A percentile compares a stretch with the other conserved stretches of the same genome.
These are phyloP conservation scores for Siphamia tubifer DNA, from an alignment of 2,113 vertebrate species.

Conservation along the genomic window DNA sequence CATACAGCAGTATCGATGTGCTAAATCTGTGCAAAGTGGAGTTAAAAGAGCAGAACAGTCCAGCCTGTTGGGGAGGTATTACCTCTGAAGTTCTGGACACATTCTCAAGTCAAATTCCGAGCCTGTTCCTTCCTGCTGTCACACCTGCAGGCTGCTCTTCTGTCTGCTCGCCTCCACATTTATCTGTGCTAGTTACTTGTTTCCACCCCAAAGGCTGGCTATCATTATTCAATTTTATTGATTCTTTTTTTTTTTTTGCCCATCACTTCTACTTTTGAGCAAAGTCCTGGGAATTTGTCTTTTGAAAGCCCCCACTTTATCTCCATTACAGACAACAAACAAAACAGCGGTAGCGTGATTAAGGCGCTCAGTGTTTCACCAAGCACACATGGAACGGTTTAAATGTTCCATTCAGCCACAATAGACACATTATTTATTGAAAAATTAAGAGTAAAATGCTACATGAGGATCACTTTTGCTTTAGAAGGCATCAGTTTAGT, in stretches of 20 bases:
- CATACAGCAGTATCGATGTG: too few relatives aligned
- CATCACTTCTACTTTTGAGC: background rate
- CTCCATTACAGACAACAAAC: too few relatives aligned
- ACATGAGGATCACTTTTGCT: too few relatives aligned
- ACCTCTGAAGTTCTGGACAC: background rate
- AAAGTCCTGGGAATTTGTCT: background rate
- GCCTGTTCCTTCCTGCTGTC: background rate
- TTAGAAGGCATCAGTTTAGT: too few relatives aligned
- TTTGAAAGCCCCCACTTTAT: too few relatives aligned
- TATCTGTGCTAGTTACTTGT: conserved; percentile 3
- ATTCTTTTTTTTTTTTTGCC: background rate
- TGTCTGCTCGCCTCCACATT: background rate
- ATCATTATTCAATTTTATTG: conserved; percentile 16
- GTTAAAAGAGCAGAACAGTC: background rate
- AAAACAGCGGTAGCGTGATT: too few relatives aligned
- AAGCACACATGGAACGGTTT: too few relatives aligned
- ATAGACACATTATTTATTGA: too few relatives aligned
- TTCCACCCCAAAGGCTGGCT: background rate
- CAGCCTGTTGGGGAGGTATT: too few relatives aligned
- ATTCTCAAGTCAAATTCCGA: background rate
- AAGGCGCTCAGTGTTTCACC: too few relatives aligned
- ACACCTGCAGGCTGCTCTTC: background rate
- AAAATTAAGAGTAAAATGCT: too few relatives aligned
- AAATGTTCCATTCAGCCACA: too few relatives aligned
- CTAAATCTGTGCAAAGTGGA: background rate